These are phyloP conservation scores for Antheraea pernyi DNA, from an alignment of 1,140 invertebrate genomes.

Conservation along the genomic window DNA sequence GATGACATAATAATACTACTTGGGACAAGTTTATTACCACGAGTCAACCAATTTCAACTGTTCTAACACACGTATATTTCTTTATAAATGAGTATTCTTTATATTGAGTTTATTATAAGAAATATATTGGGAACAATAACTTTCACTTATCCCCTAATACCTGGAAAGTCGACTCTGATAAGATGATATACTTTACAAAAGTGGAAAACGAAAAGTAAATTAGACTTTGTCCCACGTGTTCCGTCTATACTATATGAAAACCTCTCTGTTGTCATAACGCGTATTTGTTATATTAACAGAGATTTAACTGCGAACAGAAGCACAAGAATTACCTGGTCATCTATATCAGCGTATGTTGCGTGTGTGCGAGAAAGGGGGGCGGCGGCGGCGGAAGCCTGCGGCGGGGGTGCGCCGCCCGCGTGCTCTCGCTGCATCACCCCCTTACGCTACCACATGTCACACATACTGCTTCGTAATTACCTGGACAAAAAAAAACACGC, in stretches of 20 bases:
- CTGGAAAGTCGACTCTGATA: too few relatives aligned
- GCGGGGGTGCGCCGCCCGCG: constrained; percentile 67
- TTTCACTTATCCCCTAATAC: too few relatives aligned
- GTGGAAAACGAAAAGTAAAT: too few relatives aligned
- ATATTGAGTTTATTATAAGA: too few relatives aligned
- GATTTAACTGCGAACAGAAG: neutral
- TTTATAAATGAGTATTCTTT: too few relatives aligned
- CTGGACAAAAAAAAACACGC: constrained; percentile 14
- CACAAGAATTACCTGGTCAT: constrained; percentile 64
- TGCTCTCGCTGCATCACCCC: constrained; percentile 72
- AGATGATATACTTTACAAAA: too few relatives aligned
- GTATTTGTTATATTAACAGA: too few relatives aligned
- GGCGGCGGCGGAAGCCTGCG: constrained; percentile 53
- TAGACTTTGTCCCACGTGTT: too few relatives aligned
- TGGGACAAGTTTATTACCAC: neutral
- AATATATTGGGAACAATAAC: too few relatives aligned
- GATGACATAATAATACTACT: neutral
- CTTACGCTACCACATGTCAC: constrained; percentile 64
- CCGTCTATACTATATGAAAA: too few relatives aligned
- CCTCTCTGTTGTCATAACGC: too few relatives aligned
- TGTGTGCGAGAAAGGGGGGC: constrained; percentile 51
- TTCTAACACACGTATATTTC: too few relatives aligned
- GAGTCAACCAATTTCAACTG: neutral
- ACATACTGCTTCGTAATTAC: constrained; percentile 37
- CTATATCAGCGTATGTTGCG: constrained; percentile 66